Conservation (phyloP, 1,140 invertebrate genomes). For the Asbolus verrucosus region DNA sequence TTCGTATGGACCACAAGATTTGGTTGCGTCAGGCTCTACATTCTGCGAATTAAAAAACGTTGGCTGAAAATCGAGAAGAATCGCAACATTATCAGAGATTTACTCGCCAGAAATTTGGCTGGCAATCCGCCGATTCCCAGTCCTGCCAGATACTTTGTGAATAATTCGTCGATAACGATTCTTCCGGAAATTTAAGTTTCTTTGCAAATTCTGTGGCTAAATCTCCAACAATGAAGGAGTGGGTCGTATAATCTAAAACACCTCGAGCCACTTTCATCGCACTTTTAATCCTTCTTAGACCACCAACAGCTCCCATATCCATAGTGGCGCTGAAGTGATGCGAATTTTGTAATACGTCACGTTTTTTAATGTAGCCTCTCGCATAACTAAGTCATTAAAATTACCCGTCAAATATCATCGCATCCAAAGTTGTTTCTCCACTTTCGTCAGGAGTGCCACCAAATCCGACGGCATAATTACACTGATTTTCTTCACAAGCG, state of each 20-base stretch:
- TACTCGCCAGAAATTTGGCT: conserved; percentile 97
- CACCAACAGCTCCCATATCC: conserved; percentile 93
- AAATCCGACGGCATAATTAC: conserved; percentile 93
- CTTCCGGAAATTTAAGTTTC: conserved; percentile 88
- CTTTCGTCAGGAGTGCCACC: conserved; percentile 96
- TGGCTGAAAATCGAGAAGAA: too few relatives aligned
- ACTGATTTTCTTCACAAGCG: conserved; percentile 87
- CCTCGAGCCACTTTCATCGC: conserved; percentile 91
- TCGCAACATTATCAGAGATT: too few relatives aligned
- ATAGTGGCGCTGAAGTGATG: conserved; percentile 76
- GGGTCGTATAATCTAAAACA: conserved; percentile 92
- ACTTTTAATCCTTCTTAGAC: conserved; percentile 84
- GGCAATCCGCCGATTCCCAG: conserved; percentile 89
- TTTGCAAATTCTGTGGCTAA: conserved; percentile 91
- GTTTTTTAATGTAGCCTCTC: too few relatives aligned
- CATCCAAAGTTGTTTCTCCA: conserved; percentile 98
- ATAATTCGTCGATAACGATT: conserved; percentile 79
- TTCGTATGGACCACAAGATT: conserved; percentile 92
- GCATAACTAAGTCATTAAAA: background rate
- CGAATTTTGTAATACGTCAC: too few relatives aligned
- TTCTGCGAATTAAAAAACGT: conserved; percentile 79
- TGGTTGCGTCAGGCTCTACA: conserved; percentile 86
- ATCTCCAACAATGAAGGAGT: conserved; percentile 91
- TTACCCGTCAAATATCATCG: conserved; percentile 75
- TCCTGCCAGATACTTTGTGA: conserved; percentile 79